Conservation (phyloP, 1,140 invertebrate species). For the Neodiprion virginianus region DNA sequence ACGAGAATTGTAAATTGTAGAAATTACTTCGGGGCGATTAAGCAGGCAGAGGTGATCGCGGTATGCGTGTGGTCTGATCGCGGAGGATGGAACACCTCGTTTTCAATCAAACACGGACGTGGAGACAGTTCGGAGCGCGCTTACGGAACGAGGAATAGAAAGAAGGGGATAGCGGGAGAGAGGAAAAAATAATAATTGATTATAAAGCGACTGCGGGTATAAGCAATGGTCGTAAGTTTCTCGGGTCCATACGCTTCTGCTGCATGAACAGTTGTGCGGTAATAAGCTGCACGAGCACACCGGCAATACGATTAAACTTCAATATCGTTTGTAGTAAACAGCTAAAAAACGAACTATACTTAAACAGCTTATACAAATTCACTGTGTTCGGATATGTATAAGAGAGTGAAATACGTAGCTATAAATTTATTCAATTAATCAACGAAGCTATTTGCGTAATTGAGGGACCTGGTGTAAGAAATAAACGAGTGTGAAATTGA, state of each 20-base stretch:
- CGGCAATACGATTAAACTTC: too few relatives aligned
- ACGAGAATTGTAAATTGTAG: too few relatives aligned
- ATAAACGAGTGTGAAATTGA: background rate
- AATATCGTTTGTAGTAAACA: too few relatives aligned
- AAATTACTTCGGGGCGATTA: too few relatives aligned
- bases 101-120: too few relatives aligned
- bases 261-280: background rate
- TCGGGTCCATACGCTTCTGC: background rate
- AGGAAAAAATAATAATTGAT: background rate
- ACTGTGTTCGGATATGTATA: background rate
- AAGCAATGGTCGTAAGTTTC: background rate
- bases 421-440: constrained; percentile 8
- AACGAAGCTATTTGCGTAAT: constrained; percentile 1
- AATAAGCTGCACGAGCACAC: background rate
- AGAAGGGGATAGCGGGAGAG: background rate
- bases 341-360: too few relatives aligned
- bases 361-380: background rate
- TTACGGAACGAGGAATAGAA: background rate
- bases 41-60: too few relatives aligned
- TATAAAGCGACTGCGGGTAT: background rate
- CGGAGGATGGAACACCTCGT: too few relatives aligned
- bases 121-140: too few relatives aligned
- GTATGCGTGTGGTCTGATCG: too few relatives aligned
- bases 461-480: background rate
- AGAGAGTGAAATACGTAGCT: background rate